Base-by-base conservation (phyloP, 2,797 vertebrate genomes). In the Harpagifer antarcticus region DNA sequence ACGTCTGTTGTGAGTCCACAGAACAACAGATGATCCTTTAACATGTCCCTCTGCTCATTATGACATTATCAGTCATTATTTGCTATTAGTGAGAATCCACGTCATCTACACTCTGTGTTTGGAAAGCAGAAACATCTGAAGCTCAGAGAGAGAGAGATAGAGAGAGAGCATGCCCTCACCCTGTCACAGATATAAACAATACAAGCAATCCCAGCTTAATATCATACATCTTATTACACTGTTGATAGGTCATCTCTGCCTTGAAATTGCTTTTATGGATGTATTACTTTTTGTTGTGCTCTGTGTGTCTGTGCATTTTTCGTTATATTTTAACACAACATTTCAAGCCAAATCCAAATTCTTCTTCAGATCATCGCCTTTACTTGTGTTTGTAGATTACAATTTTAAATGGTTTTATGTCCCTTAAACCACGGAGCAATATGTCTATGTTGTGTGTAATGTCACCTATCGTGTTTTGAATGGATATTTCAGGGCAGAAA, bases 181-280 rank as follows among this genome's bases (percentile, higher is more conserved):
- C 54, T 65, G 31, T 77, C 60, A 42, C 5, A 3, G 73, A 85
- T 62, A 62, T 60, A 76, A 80, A 87, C 86, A 85, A 79, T 78
- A 86, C 68, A 72, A 86, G 75, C 86, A 59, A 86, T 88, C 88
- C 85, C 84, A 85, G 76, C 71, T 86, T 83, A 90, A 90, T 93
- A 90, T 88, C 83, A 72, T 71, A 80, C 74, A 78, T 82, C 80
- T 86, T 87, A 88, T 91, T 89, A 83, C 72, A 74, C 49, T 72
- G 58, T 63, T 77, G 70, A 82, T 78, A 75, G 47, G 74, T 77
- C 59, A 81, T 68, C 66, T 64, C 65, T 83, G 65, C 60, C 60
- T 76, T 74, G 56, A 76, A 83, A 76, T 74, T 67, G 70, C 77
- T 89, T 89, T 81, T 66, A 71, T 84, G 54, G 69, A 76, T 89